Base-by-base conservation (phyloP, 2,113 vertebrate species). In the Melanerpes formicivorus region DNA sequence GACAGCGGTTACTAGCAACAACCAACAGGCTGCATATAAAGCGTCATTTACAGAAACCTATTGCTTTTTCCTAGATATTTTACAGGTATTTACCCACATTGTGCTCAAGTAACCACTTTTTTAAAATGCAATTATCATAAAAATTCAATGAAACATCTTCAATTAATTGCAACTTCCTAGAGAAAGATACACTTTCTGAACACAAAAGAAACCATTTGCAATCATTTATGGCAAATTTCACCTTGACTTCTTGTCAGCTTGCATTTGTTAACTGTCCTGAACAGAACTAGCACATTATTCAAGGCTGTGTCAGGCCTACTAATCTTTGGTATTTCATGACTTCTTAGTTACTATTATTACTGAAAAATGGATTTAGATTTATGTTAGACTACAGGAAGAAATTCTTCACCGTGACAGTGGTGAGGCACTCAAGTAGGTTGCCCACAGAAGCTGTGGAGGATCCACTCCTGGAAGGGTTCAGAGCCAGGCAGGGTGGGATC, bases 281-380 rank as follows among this genome's bases (percentile, higher is more conserved):
- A 83, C 9, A 94, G 66, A 85, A 75, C 26, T 37, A 82, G 93
- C 90, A 64, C 72, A 85, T 87, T 76, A 90, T 87, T 92, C 90
- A 93, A 77, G 56, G 50, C 90, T 92, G 48, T 90, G 62, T 91
- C 67, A 58, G 48, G 22, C 60, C 80, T 78, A 66, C 76, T 90
- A 80, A 96, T 87, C 54, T 86, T 85, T 17, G 10, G 65, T 66
- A 85, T 87, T 92, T 94, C 79, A 65, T 72, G 69, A 89, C 74
- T 91, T 81, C 69, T 84, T 46, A 92, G 50, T 74, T 71, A 72
- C 72, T 88, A 21, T 48, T 83, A 85, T 87, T 92, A 94, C 54
- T 56, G 52, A 89, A 84, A 92, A 76, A 94, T 69, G n/a, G 84
- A 88, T 52, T 52, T 44, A 44, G 42, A 16, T 44, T 15, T 52